These are phyloP conservation scores for Mizuhopecten yessoensis DNA, from an alignment of 1,140 invertebrate species.

Conservation along the genomic window DNA sequence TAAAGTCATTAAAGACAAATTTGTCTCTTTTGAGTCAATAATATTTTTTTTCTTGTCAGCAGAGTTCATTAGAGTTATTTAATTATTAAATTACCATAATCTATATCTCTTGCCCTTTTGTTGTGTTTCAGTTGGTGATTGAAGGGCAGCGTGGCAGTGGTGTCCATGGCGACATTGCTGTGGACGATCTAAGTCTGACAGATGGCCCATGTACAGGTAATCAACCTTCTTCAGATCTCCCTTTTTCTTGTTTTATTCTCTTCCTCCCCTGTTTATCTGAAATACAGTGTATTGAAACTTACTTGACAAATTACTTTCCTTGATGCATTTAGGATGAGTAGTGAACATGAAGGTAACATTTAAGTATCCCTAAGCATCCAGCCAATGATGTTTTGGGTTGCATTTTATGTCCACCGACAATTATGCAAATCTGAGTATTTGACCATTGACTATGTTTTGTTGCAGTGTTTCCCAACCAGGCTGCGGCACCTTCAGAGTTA, in stretches of 20 bases:
- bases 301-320: no score
- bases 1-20: no score
- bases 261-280: neutral
- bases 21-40: no score
- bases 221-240: neutral
- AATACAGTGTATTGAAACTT: no score
- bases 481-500: neutral
- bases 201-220: constrained; percentile 62
- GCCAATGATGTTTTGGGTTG: neutral
- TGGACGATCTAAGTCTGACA: constrained; percentile 74
- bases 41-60: no score
- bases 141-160: constrained; percentile 71
- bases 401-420: neutral
- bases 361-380: neutral
- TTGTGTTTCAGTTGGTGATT: constrained; percentile 73
- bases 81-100: no score
- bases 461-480: constrained; percentile 48
- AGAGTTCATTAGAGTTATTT: no score
- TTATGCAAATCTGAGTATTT: neutral
- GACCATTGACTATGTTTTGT: neutral
- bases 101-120: no score
- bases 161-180: constrained; percentile 72
- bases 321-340: no score
- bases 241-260: neutral
- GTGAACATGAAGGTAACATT: neutral